Evolutionary conservation across 1,140 invertebrate genomes (phyloP), one percentile per base, ranked within the genome.

Genomic region (Camponotus vicinus): DNA sequence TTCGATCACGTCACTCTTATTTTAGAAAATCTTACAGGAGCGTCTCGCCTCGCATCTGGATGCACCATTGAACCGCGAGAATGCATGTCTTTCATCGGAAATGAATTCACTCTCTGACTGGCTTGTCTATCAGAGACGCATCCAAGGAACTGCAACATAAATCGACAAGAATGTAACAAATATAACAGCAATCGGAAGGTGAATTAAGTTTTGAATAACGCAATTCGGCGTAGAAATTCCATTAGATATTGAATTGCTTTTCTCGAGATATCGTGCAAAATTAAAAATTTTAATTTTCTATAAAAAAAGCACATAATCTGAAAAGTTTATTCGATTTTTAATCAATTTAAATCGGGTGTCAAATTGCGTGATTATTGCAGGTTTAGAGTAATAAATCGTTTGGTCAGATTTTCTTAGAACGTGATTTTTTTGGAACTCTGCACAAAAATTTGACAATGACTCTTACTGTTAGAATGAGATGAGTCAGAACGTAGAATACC

Each of bases 391-490:
- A 45, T 40, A 69, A 70, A 71, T 34, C 45, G 3, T 6, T 73
- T 7, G 18, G 13, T 82, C 3, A 42, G 2, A 82, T 82, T 52
- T 27, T 18, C 37, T 34, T 6, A 18, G 4, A 5, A 37, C 27
- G 45, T 59, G 6, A 40, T 40, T 45, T 34, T 37, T 45, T 27
- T n/a, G 11, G 6, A 27, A 59, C 21, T 45, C 34, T 34, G 34
- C 2, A 13, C 21, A 0, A 15, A 1, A 37, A 80, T 15, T 67
- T 80, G 9, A 2, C 6, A 77, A 67, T 79, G 83, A 79, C 85
- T 96, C 97, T 97, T 96, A 98, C 98, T 91, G 98, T 98, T 59
- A 99, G 96, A 73, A 98, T 96, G n/a, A 99, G 93, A 93, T 99
- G 98, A 90, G 98, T 97, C 34, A 98, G 90, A 45, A 99, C 97